Base-by-base conservation (phyloP, 2,888 invertebrate species). In the Clusia tigrina region DNA sequence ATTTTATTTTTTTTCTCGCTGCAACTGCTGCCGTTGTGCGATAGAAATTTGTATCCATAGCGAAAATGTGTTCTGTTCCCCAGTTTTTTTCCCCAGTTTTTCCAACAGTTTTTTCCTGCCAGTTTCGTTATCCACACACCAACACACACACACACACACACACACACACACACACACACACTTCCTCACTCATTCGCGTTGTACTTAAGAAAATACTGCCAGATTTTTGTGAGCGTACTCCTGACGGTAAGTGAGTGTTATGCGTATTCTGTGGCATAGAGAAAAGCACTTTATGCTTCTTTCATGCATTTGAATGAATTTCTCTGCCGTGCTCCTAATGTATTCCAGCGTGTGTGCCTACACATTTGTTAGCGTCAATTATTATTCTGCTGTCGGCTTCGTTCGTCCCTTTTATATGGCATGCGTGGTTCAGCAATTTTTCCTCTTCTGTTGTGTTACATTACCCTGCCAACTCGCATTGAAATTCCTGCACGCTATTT, bases 361-460 rank as follows among this genome's bases (percentile, higher is more conserved):
- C 12, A 9, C 32, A 6, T 32, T 12, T 32, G 32, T 32, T 12
- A 32, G 6, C 12, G 32, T 32, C 32, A 32, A 32, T 32, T 32
- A 32, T 32, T 32, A 32, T 32, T 6, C 24, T 24, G 15, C 26
- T 58, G 9, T 20, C 20, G 20, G 23, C 9, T 54, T 18, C 17
- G 12, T 25, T 12, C 22, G 54, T 61, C 24, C 38, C 23, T 61
- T 60, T 60, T 51, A 26, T 51, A n/a, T n/a, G 22, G 38, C 52
- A 51, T 48, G 48, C 48, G 48, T 20, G 22, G 22, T 22, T 48
- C 22, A n/a, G 25, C 32, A 20, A n/a, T 15, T 25, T 2, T 9
- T 58, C 17, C 25, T 20, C 32, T 9, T 9, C 32, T 32, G 32
- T 15, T 15, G 15, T n/a, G 10, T 10, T 15, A 42, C 42, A 3